These are phyloP conservation scores for Myzus persicae DNA, from an alignment of 1,140 invertebrate genomes.

Conservation along the genomic window DNA sequence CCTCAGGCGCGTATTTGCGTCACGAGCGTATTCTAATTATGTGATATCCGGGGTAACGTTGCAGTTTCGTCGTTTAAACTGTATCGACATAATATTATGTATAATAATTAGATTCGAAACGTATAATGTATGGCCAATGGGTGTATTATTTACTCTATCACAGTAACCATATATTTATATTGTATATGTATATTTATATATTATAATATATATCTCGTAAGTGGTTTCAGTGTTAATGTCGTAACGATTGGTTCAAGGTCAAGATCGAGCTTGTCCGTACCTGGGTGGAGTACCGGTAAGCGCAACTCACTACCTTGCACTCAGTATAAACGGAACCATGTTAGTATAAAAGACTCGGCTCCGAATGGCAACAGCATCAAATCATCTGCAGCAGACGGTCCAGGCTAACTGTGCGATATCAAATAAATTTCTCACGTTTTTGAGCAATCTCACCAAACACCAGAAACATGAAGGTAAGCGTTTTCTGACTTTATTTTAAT, in stretches of 20 bases:
- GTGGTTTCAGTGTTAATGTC: not conserved
- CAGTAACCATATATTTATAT: too few species aligned
- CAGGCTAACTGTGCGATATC: constrained; percentile 12
- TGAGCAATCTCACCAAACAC: not conserved
- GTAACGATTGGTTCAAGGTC: not conserved
- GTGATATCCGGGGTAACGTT: not conserved
- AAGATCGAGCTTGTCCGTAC: not conserved
- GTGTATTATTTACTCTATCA: not conserved
- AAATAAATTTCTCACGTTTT: not conserved
- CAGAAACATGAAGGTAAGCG: constrained; percentile 47
- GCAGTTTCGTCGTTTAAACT: not conserved
- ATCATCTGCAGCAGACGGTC: constrained; percentile 35
- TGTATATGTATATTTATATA: too few species aligned
- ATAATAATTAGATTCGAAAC: not conserved
- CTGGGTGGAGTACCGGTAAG: not conserved
- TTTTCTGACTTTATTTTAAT: not conserved
- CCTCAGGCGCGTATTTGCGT: too few species aligned
- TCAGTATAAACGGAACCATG: not conserved
- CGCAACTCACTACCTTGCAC: not conserved
- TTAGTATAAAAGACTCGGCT: not conserved
- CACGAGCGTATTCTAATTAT: too few species aligned
- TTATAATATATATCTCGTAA: not conserved
- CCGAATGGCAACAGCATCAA: not conserved
- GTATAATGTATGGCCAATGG: too few species aligned
- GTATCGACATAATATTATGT: not conserved